phyloP scores from a whole-genome alignment of 1,140 invertebrate species.

The Rhizoglyphus robini region DNA sequence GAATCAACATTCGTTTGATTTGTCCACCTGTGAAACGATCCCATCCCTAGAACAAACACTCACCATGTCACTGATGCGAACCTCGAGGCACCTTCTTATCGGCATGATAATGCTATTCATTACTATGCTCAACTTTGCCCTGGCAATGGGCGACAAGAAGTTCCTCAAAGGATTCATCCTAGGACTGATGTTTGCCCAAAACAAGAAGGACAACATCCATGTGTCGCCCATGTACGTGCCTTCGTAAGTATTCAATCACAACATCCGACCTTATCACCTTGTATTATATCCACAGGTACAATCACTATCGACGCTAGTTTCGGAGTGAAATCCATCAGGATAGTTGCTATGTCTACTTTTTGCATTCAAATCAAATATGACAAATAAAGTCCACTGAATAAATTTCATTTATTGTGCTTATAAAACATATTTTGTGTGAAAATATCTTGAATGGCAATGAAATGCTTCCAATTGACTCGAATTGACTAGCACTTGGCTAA shows the following conservation, averaged over 20 bases:
- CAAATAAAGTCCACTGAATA: background rate
- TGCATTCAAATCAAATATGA: background rate
- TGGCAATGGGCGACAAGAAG: conserved; percentile 11
- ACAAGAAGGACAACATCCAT: background rate
- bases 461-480: background rate
- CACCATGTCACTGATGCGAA: background rate
- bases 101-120: background rate
- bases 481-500: too few species aligned
- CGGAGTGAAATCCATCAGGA: background rate
- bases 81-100: background rate
- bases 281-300: background rate
- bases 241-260: background rate
- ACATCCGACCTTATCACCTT: too few species aligned
- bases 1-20: too few species aligned
- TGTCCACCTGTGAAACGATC: too few species aligned
- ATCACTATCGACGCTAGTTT: too few species aligned
- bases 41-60: too few species aligned
- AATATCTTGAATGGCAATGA: background rate
- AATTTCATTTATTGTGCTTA: background rate
- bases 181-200: conserved; percentile 4
- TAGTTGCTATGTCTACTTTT: background rate
- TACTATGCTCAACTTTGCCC: background rate
- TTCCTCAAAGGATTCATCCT: conserved; percentile 17
- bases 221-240: background rate
- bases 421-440: background rate